These are phyloP conservation scores for Channa striata DNA, from an alignment of 2,797 vertebrate genomes.

Conservation along the genomic window DNA sequence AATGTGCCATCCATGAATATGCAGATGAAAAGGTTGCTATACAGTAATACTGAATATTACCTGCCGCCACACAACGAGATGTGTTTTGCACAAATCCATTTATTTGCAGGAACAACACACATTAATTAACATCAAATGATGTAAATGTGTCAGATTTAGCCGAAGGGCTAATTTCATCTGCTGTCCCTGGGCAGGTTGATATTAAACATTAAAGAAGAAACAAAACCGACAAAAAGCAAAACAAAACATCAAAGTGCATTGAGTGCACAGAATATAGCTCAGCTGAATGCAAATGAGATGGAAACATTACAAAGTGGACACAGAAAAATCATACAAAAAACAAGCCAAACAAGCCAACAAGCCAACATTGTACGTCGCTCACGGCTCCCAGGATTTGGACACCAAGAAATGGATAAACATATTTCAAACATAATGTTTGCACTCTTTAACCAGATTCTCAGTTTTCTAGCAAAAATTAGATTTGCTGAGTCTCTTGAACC, in stretches of 20 bases:
- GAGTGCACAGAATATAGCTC: background rate
- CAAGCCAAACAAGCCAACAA: background rate
- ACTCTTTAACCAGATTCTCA: no score
- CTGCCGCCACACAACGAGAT: conserved; percentile 6
- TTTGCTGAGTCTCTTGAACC: no score
- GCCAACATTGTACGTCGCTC: background rate
- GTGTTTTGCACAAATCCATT: conserved; percentile 7
- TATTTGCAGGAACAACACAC: background rate
- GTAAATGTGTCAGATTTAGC: background rate
- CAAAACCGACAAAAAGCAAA: background rate
- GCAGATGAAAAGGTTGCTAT: conserved; percentile 37
- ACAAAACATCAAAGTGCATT: background rate
- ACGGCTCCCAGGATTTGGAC: no score
- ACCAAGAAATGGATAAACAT: no score
- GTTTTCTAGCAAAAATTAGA: no score
- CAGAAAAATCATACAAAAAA: background rate
- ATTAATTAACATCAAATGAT: background rate
- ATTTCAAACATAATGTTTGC: no score
- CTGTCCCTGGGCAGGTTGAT: background rate
- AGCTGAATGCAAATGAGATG: background rate
- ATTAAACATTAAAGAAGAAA: background rate
- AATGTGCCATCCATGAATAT: conserved; percentile 64
- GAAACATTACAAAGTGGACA: background rate
- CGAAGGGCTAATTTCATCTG: background rate
- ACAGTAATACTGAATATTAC: conserved; percentile 42